Percentiles rank a stretch among this genome's conserved stretches.
Evolutionary conservation across 2,113 vertebrate species (phyloP).

Genomic region (Geococcyx californianus): DNA sequence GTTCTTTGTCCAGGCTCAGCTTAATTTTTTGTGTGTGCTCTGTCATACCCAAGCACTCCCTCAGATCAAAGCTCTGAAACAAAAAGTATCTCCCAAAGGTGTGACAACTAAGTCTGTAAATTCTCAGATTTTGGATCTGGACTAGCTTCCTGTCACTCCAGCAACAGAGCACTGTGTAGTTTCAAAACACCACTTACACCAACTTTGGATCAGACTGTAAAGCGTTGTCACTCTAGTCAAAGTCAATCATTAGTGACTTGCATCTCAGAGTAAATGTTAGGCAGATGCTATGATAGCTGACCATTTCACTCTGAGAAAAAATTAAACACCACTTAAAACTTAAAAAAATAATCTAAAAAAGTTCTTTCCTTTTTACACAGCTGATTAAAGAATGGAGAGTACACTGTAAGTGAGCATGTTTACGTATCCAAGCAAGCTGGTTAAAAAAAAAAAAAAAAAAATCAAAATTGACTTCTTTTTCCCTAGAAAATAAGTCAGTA

Average conservation of each 20-base stretch:
- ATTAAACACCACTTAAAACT: neutral
- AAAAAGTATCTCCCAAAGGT: neutral
- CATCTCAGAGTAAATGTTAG: neutral
- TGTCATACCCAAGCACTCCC: neutral
- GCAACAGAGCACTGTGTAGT: accelerated
- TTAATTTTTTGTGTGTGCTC: neutral
- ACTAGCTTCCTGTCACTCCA: neutral
- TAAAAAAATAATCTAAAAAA: neutral
- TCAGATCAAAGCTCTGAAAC: neutral
- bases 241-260: neutral
- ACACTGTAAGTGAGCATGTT: neutral
- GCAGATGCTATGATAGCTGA: neutral
- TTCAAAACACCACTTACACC: neutral
- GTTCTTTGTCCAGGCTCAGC: neutral
- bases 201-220: neutral
- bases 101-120: neutral
- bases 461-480: neutral
- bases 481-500: neutral
- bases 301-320: neutral
- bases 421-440: neutral
- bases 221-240: neutral
- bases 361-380: neutral
- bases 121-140: neutral
- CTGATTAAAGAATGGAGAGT: neutral
- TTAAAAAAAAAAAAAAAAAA: neutral